These are phyloP conservation scores for Temnothorax curvispinosus DNA, from an alignment of 1,140 invertebrate species.

Conservation along the genomic window DNA sequence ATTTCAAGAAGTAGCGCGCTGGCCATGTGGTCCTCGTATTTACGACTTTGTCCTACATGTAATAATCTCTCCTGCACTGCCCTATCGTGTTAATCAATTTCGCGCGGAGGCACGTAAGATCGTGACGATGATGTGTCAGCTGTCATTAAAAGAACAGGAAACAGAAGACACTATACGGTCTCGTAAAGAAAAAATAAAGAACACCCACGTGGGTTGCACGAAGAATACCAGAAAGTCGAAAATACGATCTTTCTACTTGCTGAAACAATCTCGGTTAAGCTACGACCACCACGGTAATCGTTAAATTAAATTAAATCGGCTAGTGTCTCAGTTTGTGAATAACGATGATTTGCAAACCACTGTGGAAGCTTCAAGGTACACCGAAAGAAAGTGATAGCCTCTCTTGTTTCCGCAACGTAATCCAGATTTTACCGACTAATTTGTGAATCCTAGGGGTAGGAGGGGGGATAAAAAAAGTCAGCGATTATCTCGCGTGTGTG, in stretches of 20 bases:
- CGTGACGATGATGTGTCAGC: neutral
- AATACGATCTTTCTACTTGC: neutral
- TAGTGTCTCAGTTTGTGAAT: neutral
- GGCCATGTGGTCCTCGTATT: conserved; percentile 67
- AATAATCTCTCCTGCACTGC: neutral
- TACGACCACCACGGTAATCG: neutral
- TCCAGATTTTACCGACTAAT: conserved; percentile 10
- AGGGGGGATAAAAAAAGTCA: neutral
- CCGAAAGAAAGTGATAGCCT: neutral
- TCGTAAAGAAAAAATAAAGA: neutral
- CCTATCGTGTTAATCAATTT: conserved; percentile 39
- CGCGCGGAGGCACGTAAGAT: neutral
- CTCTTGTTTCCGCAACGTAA: neutral
- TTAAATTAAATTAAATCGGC: neutral
- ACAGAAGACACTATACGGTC: neutral
- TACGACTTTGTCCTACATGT: conserved; percentile 46
- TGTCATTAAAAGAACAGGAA: conserved; percentile 33
- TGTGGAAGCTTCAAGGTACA: too few relatives aligned
- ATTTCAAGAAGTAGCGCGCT: conserved; percentile 59
- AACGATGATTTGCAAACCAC: neutral
- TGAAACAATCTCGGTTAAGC: neutral
- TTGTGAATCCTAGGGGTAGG: neutral
- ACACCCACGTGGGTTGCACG: neutral
- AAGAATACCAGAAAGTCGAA: neutral
- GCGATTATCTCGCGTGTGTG: neutral